Evolutionary conservation across 2,113 vertebrate species (phyloP), one percentile per base, ranked within the genome.

Genomic region (Bubo scandiacus): DNA sequence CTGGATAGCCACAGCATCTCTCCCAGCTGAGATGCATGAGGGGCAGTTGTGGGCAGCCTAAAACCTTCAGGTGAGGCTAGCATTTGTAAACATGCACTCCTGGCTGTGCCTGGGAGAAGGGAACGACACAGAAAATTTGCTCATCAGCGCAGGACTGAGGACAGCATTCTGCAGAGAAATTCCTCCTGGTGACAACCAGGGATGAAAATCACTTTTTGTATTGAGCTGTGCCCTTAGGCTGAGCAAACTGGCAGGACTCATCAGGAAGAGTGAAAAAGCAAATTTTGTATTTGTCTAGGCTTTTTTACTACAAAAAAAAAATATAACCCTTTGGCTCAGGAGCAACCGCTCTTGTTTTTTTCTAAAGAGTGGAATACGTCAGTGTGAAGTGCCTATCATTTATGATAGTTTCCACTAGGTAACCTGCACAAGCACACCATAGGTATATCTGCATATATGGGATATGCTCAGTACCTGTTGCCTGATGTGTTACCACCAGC

Each of bases 1-100:
- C 16, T 17, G 26, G 40, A 19, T 0, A 2, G 54, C n/a, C 0
- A 0, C 0, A 0, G 23, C 4, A 2, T 16, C 34, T 81, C 29
- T 66, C 34, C 49, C 5, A 15, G 25, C 18, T 67, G 54, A 67
- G 29, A 32, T 55, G 52, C 2, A 2, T 18, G 38, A 45, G 12
- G 45, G 25, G 17, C 30, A 86, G 62, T 71, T 80, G 17, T 29
- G 66, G n/a, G 57, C 71, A 90, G 47, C 26, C 42, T 22, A 62
- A 82, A 93, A 47, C 11, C 38, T 59, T 40, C 7, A 6, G 62
- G 43, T 18, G 43, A 45, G 75, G 51, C 27, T 34, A 55, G 57
- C 9, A 29, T n/a, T 26, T 12, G 15, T 43, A 67, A 80, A 75
- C 13, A 4, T 19, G 23, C 9, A 10, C 34, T 79, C 57, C 49